These are phyloP conservation scores for Cerastis leucographa DNA, from an alignment of 2,888 invertebrate species.

Conservation along the genomic window DNA sequence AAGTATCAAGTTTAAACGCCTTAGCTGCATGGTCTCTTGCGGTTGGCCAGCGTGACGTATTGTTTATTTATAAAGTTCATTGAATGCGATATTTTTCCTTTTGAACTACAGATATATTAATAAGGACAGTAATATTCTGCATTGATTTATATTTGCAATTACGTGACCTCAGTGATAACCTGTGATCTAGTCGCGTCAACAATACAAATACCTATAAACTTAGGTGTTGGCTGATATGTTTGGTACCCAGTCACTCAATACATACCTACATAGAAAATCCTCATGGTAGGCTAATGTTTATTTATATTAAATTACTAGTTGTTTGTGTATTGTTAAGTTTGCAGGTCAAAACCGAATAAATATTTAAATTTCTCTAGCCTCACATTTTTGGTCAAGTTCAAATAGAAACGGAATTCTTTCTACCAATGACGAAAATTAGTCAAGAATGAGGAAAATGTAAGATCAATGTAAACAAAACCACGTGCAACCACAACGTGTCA, in stretches of 20 bases:
- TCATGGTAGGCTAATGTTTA: conserved; percentile 34
- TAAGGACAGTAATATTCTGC: conserved; percentile 41
- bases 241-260: neutral
- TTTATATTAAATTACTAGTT: conserved; percentile 22
- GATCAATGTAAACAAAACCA: conserved; percentile 17
- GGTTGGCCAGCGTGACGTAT: conserved; percentile 61
- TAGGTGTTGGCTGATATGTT: conserved; percentile 42
- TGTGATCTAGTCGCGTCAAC: conserved; percentile 51
- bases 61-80: conserved; percentile 58
- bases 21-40: conserved; percentile 37
- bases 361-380: conserved; percentile 11
- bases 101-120: conserved; percentile 20
- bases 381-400: neutral
- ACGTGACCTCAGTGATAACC: conserved; percentile 66
- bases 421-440: neutral
- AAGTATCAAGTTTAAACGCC: conserved; percentile 44
- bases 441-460: conserved; percentile 13
- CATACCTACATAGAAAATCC: conserved; percentile 2
- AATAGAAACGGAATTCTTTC: conserved; percentile 12
- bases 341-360: conserved; percentile 7
- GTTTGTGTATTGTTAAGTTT: conserved; percentile 27
- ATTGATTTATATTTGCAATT: conserved; percentile 60
- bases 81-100: conserved; percentile 52
- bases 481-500: conserved; percentile 35
- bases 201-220: conserved; percentile 42